phyloP scores from a whole-genome alignment of 1,140 invertebrate genomes.

The Dendrolimus punctatus region DNA sequence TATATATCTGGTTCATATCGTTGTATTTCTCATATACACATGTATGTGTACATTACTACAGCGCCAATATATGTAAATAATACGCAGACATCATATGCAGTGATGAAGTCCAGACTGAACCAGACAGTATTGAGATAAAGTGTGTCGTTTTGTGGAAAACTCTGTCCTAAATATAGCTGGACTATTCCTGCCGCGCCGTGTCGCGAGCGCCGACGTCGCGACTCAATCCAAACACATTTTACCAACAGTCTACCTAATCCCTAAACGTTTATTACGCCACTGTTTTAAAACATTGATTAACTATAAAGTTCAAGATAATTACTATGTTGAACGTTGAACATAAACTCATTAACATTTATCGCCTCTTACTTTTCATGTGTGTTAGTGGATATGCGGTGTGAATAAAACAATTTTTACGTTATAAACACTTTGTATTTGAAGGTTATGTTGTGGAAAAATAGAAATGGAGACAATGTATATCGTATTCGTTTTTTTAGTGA shows the following conservation, averaged over 20 bases:
- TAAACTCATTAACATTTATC: constrained; percentile 25
- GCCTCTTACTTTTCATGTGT: constrained; percentile 6
- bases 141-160: constrained; percentile 64
- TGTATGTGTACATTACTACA: too few species aligned
- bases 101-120: background rate
- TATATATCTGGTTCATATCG: too few species aligned
- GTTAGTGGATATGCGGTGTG: constrained; percentile 2
- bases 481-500: constrained; percentile 19
- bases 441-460: constrained; percentile 14
- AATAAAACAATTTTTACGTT: background rate
- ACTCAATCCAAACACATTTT: constrained; percentile 52
- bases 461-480: constrained; percentile 4
- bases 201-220: constrained; percentile 38
- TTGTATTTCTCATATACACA: too few species aligned
- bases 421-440: constrained; percentile 4
- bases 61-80: too few species aligned
- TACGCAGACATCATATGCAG: too few species aligned
- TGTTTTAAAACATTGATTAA: constrained; percentile 28
- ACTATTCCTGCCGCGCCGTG: constrained; percentile 58
- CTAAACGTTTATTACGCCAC: constrained; percentile 37
- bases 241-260: constrained; percentile 26
- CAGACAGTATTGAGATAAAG: constrained; percentile 32
- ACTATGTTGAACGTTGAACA: constrained; percentile 10
- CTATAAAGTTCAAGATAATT: constrained; percentile 17
- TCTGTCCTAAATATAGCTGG: constrained; percentile 56